Base-by-base conservation (phyloP, 2,888 invertebrate genomes). In the Carabus problematicus region DNA sequence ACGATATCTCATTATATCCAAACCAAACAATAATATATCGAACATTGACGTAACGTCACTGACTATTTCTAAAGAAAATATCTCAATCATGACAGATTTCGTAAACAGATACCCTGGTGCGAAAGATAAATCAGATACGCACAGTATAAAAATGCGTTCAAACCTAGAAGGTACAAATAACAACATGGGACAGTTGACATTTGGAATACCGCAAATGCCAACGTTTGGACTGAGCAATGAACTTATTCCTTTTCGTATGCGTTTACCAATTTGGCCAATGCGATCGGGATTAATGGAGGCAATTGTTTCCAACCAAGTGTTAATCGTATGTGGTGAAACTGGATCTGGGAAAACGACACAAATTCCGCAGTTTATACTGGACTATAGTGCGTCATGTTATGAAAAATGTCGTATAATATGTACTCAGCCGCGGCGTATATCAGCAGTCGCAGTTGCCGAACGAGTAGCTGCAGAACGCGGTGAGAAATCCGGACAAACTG, bases 291-390 rank as follows among this genome's bases (percentile, higher is more conserved):
- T 95, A 60, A 79, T 93, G 7, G 85, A 89, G 70, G 85, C 87
- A 2, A 86, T 93, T 58, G 82, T 84, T 60, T 83, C 85, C 14
- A 88, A 91, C 77, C 88, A 91, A 84, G 88, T 91, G n/a, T 80
- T 91, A 18, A 87, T 92, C 73, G 86, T 95, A 18, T 87, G 89
- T 3, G 92, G 93, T 0, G 94, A 95, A 74, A 97, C 97, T 0
- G 97, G 97, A 0, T 94, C 93, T 64, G 97, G 97, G 0, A 97
- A 97, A 85, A 96, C 97, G 0, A 97, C 97, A 0, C 97, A 97
- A 85, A 87, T 98, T 47, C 97, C 98, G 0, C 98, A 98, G 78
- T 93, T 92, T 76, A 89, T 98, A 73, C 82, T 98, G 72, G 95
- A 97, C 75, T 87, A 93, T 80, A 88, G 84, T 74, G 85, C 82